Evolutionary conservation across 2,888 invertebrate species (phyloP).

Genomic region (Trachelus iudaicus): DNA sequence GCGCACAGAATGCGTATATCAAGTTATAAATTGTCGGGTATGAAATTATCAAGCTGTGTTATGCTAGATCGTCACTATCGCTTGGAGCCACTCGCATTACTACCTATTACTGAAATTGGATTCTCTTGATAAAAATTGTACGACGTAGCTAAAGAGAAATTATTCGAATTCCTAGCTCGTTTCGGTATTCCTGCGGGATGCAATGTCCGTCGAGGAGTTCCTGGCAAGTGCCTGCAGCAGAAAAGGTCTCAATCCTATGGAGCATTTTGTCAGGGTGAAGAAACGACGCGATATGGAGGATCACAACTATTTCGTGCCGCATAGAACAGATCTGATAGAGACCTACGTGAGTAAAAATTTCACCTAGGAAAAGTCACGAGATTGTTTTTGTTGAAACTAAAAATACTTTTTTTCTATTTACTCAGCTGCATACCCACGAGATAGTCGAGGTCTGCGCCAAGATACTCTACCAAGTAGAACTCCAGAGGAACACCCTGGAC

Average conservation of each 20-base stretch:
- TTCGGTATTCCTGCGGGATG: conserved; percentile 87
- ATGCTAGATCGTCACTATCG: not conserved
- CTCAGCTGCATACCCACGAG: conserved; percentile 90
- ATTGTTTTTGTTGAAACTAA: not conserved
- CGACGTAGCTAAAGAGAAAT: not conserved
- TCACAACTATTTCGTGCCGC: conserved; percentile 96
- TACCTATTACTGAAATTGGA: not conserved
- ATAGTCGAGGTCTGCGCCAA: conserved; percentile 97
- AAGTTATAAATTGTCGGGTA: not conserved
- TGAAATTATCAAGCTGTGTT: not conserved
- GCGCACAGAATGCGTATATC: not conserved
- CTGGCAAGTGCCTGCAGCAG: conserved; percentile 91
- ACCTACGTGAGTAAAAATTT: conserved; percentile 82
- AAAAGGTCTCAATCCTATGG: conserved; percentile 92
- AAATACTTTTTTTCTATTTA: conserved; percentile 17
- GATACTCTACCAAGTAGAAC: conserved; percentile 95
- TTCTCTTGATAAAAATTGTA: not conserved
- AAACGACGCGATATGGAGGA: conserved; percentile 95
- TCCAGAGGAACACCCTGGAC: conserved; percentile 88
- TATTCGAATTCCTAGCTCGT: conserved; percentile 68
- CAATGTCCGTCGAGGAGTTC: conserved; percentile 96
- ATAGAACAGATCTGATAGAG: conserved; percentile 93
- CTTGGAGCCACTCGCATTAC: not conserved
- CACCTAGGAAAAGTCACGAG: not conserved
- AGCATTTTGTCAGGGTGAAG: conserved; percentile 95